These are phyloP conservation scores for Mactra quadrangularis DNA, from an alignment of 1,140 invertebrate species.

Conservation along the genomic window DNA sequence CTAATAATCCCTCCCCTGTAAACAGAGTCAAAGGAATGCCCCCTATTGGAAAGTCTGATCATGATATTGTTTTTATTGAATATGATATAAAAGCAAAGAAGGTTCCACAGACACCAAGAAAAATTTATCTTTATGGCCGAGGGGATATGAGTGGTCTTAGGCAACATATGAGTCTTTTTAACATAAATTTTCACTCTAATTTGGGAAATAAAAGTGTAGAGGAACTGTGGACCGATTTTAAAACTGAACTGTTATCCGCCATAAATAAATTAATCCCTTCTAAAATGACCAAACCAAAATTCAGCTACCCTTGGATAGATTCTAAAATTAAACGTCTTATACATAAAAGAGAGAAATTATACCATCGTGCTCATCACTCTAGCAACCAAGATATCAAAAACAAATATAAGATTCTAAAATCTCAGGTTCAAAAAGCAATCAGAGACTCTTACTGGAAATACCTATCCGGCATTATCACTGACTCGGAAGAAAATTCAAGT, in stretches of 20 bases:
- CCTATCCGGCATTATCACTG: not conserved
- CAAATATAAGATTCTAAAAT: not conserved
- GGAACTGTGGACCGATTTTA: not conserved
- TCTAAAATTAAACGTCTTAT: not conserved
- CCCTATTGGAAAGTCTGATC: too few species aligned
- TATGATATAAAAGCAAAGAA: constrained; percentile 6
- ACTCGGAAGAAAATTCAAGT: too few species aligned
- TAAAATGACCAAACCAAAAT: constrained; percentile 7
- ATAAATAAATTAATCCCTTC: constrained; percentile 10
- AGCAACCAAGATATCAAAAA: too few species aligned
- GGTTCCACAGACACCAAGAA: too few species aligned
- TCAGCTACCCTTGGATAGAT: not conserved
- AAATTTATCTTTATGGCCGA: not conserved
- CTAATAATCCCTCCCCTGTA: not conserved
- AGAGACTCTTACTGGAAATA: constrained; percentile 7
- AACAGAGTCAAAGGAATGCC: not conserved
- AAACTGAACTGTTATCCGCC: not conserved
- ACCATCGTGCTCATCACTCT: not conserved
- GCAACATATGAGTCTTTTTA: not conserved
- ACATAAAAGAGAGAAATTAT: not conserved
- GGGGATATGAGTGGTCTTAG: not conserved
- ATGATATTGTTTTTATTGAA: constrained; percentile 23
- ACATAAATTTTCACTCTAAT: not conserved
- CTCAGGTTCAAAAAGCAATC: not conserved
- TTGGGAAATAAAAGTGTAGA: not conserved